Evolutionary conservation across 2,888 invertebrate species (phyloP), one percentile per base, ranked within the genome.

Genomic region (Tetrapedia diversipes): DNA sequence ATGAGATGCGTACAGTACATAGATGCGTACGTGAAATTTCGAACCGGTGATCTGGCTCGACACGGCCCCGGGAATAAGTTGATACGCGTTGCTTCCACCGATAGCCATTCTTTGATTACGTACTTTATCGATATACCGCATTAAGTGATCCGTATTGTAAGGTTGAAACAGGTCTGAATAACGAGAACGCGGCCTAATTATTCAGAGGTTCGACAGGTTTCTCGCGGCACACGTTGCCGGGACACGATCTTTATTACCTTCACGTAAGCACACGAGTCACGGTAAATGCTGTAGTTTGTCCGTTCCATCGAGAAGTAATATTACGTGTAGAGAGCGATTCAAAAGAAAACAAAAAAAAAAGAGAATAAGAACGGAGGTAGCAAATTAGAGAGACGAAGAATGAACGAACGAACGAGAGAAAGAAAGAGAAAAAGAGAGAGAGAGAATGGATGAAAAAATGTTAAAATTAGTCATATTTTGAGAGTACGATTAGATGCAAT

Each of bases 401-500:
- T 7, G 14, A 16, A 10, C 22, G 22, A 22, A 11, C 4, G 22
- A 47, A 7, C 22, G 10, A 10, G 29, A 51, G 37, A 39, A 16
- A 29, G 29, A 24, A 10, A 37, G 34, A 2, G 22, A 6, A 47
- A 57, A 49, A 43, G n/a, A 32, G 49, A 3, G 8, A 27, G 4
- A 24, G 11, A 14, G 39, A 39, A 39, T 39, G 16, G 4, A 14
- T 39, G 29, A 79, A 1, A 85, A 86, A 69, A 86, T 88, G 89
- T 90, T 89, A 87, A 61, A 61, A 89, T 86, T 87, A 88, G 86
- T 87, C 81, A 89, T 80, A 82, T 89, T 87, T 86, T 86, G 80
- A 86, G 81, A 82, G 67, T 86, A 82, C 61, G 79, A 84, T 86
- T 88, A 89, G 89, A 88, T 87, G 85, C 86, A 81, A 88, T 86